These are phyloP conservation scores for Sacculina carcini DNA, from an alignment of 2,888 invertebrate genomes.

Conservation along the genomic window DNA sequence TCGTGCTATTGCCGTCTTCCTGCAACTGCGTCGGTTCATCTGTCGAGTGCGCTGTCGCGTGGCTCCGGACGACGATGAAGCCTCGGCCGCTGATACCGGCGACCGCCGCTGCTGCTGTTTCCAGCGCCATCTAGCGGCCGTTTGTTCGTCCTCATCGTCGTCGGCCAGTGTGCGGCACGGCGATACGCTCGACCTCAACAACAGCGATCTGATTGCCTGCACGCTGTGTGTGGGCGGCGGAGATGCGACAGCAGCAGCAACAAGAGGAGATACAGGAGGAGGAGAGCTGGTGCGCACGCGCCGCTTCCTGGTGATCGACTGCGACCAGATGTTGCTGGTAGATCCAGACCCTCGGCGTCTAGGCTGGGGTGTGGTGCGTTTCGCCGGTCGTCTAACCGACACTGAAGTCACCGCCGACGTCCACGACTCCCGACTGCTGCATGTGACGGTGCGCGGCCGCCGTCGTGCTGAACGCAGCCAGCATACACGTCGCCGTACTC, in stretches of 20 bases:
- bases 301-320: slow-evolving; percentile 86
- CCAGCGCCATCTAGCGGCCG: no score
- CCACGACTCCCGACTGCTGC: slow-evolving; percentile 81
- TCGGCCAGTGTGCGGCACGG: slow-evolving; percentile 71
- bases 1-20: slow-evolving; percentile 73
- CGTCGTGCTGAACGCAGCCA: slow-evolving; percentile 16
- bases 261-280: no score
- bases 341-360: slow-evolving; percentile 82
- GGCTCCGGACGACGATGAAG: slow-evolving; percentile 61
- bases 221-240: slow-evolving; percentile 72
- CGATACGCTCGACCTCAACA: slow-evolving; percentile 84
- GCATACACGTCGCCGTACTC: slow-evolving; percentile 24
- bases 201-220: slow-evolving; percentile 89
- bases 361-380: slow-evolving; percentile 93
- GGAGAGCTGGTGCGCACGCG: slow-evolving; percentile 66
- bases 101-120: no score
- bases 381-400: slow-evolving; percentile 84
- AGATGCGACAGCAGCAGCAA: no score
- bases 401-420: slow-evolving; percentile 85
- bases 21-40: slow-evolving; percentile 54
- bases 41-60: slow-evolving; percentile 45
- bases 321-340: slow-evolving; percentile 78
- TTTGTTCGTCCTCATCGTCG: slow-evolving; percentile 62
- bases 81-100: slow-evolving; percentile 63
- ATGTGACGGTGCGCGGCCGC: slow-evolving; percentile 66